Base-by-base conservation (phyloP, 2,113 vertebrate species). In the Ceuthmochares aereus region DNA sequence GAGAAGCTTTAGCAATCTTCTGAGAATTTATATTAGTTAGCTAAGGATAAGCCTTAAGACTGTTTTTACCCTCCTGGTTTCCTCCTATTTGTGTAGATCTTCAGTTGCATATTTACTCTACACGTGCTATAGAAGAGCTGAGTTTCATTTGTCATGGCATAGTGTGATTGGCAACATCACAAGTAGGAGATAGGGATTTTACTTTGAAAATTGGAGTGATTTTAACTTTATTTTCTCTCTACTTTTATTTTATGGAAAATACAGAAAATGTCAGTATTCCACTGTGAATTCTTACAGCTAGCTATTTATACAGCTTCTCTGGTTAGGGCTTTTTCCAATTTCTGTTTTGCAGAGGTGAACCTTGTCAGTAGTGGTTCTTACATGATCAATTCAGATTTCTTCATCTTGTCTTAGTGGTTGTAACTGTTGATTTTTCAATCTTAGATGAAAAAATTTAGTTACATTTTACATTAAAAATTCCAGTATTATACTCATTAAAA, bases 351-450 rank as follows among this genome's bases (percentile, higher is more conserved):
- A 63, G 60, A 75, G 64, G 23, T 26, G n/a, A 86, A 75, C 58
- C 26, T 54, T 0, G 0, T 40, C 37, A 26, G 19, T 3, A 3
- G 29, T 2, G 16, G 34, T 32, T 45, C 36, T 29, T 29, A 36
- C 17, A 13, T 1, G 18, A 43, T 4, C 83, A 22, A 1, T 20
- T 58, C 66, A 55, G 20, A 14, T 14, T 63, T 63, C 43, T 43
- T 45, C 6, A 22, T 68, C n/a, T 47, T 30, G 3, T 32, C 43
- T 47, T 15, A 17, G 58, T 3, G 30, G 16, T 47, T 40, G 49
- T 72, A 76, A 72, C 36, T 55, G 55, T 25, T 63, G 40, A 34
- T 26, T 86, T 45, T 89, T 68, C 60, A 74, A 4, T 62, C 23
- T 30, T 26, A 55, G 56, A 54, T 26, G 14, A 43, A 62, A 54